Conservation (phyloP, 2,888 invertebrate genomes). For the Troides helena region DNA sequence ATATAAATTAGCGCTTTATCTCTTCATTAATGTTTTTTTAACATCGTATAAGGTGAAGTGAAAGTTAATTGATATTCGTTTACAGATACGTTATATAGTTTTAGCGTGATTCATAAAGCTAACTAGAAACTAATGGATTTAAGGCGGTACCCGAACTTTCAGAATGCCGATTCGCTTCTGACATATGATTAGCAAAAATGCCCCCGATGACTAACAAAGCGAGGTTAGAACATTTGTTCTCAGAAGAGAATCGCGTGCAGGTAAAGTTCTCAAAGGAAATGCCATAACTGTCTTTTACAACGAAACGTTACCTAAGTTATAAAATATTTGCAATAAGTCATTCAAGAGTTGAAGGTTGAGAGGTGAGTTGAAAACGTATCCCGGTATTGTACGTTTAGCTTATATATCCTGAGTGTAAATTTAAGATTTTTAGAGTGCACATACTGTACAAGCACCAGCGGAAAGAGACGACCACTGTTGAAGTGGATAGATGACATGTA, state of each 20-base stretch:
- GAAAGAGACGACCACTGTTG: no score
- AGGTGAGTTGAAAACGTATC: background rate
- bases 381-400: background rate
- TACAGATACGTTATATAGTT: background rate
- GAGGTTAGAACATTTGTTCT: slow-evolving; percentile 51
- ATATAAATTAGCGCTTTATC: background rate
- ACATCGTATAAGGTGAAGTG: slow-evolving; percentile 2
- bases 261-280: slow-evolving; percentile 56
- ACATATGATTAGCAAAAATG: slow-evolving; percentile 48
- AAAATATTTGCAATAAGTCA: slow-evolving; percentile 28
- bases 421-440: no score
- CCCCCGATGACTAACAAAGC: slow-evolving; percentile 57
- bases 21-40: background rate
- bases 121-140: slow-evolving; percentile 3
- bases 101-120: background rate
- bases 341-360: slow-evolving; percentile 24
- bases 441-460: no score
- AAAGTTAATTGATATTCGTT: slow-evolving; percentile 12
- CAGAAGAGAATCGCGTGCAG: slow-evolving; percentile 51
- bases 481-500: no score
- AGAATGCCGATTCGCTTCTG: slow-evolving; percentile 32
- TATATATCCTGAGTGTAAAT: background rate
- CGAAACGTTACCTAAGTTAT: slow-evolving; percentile 31
- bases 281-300: slow-evolving; percentile 39
- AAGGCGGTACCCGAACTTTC: slow-evolving; percentile 28